Base-by-base conservation (phyloP, 2,888 invertebrate species). In the Drosophila infuscata region DNA sequence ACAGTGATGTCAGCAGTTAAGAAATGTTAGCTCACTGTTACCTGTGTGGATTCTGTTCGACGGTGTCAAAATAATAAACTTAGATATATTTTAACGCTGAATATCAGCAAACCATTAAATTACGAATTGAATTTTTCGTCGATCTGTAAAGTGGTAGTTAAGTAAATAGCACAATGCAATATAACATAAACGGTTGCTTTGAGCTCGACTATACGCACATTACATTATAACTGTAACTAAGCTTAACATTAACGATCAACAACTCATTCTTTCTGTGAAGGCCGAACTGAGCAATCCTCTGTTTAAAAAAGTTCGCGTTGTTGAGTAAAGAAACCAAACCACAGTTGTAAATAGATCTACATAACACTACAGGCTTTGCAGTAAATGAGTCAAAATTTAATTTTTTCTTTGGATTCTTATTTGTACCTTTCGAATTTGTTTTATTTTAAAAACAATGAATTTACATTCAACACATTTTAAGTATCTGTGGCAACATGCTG, bases 401-500 rank as follows among this genome's bases (percentile, higher is more conserved):
- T 38, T 38, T 0, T 11, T 11, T 43, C 20, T 20, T 17, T 17
- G 17, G 36, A 5, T 12, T 36, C 36, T n/a, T n/a, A 41, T 41
- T 41, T 41, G n/a, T 8, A 38, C n/a, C 43, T 3, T 20, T 38
- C 7, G 3, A 38, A 38, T 3, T 17, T 38, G 38, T 17, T 38
- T 8, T 6, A 11, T 20, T 6, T 20, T 15, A 15, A 36, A 36
- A 15, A 15, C 6, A 36, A 17, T 11, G 11, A 43, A 43, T 43
- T 43, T 43, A 6, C 6, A 6, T 20, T 6, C 20, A 15, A 46
- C 8, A 5, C 9, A 3, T n/a, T 51, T 32, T 2, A 11, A 49
- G 7, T 17, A 20, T 4, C 1, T 17, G 41, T 53, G 1, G 65
- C 70, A 77, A 71, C 80, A 82, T 89, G 75, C 77, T 72, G 74